Conservation (phyloP, 2,797 vertebrate species). For the Microctenopoma steveboyesi region DNA sequence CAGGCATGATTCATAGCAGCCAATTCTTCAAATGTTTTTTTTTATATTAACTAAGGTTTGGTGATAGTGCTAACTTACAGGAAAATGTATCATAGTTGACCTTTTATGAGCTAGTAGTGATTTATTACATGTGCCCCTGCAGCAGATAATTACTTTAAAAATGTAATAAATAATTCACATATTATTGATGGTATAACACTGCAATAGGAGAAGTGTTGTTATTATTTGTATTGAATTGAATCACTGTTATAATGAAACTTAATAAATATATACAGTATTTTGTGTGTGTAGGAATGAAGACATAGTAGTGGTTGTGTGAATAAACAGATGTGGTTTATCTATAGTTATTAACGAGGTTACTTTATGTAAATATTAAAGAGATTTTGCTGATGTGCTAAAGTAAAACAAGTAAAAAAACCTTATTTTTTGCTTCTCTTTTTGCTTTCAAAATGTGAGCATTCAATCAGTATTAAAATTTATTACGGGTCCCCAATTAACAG, state of each 20-base stretch:
- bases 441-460: too few species aligned
- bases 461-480: too few species aligned
- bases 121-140: conserved; percentile 36
- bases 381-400: too few species aligned
- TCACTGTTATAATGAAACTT: conserved; percentile 14
- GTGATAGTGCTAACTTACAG: neutral
- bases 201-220: conserved; percentile 18
- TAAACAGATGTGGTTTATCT: neutral
- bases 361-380: neutral
- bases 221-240: conserved; percentile 24
- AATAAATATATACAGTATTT: conserved; percentile 14
- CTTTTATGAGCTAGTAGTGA: conserved; percentile 40
- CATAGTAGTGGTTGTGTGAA: neutral
- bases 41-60: conserved; percentile 1
- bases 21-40: neutral
- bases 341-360: neutral
- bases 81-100: conserved; percentile 34
- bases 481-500: too few species aligned
- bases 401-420: too few species aligned
- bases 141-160: conserved; percentile 39
- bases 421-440: too few species aligned
- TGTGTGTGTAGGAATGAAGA: neutral
- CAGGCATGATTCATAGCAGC: neutral
- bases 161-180: conserved; percentile 42
- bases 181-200: conserved; percentile 20